Percentiles rank a stretch among this genome's conserved stretches.
Evolutionary conservation across 2,113 vertebrate genomes (phyloP).

Genomic region (Xenotilapia leptura): DNA sequence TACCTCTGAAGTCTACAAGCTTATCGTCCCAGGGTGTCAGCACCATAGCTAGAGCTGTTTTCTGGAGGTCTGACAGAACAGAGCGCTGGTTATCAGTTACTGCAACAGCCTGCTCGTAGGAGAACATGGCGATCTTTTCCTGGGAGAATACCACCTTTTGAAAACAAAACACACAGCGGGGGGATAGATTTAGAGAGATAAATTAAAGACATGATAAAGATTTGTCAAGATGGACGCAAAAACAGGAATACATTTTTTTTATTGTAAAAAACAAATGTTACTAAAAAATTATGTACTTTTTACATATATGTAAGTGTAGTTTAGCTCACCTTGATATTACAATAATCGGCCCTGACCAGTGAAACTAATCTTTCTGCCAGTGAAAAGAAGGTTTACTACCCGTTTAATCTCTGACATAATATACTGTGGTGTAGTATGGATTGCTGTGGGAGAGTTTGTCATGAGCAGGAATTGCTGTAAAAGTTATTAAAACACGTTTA

Average conservation of each 20-base stretch:
- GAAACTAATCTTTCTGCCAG: background rate
- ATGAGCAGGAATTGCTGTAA: background rate
- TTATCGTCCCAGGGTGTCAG: constrained; percentile 66
- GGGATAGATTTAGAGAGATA: background rate
- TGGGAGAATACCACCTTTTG: constrained; percentile 66
- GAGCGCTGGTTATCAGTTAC: constrained; percentile 59
- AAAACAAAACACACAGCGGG: background rate
- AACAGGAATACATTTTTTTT: background rate
- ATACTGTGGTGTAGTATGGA: background rate
- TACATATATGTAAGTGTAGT: background rate
- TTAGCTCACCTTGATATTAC: background rate
- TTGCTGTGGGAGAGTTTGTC: background rate
- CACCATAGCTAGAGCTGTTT: constrained; percentile 69
- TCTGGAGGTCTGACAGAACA: constrained; percentile 56
- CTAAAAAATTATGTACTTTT: background rate
- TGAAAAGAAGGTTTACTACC: background rate
- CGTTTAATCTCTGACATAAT: background rate
- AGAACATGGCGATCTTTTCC: constrained; percentile 69
- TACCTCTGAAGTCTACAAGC: constrained; percentile 66
- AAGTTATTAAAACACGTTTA: background rate
- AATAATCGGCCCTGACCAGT: background rate
- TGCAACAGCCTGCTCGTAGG: constrained; percentile 72
- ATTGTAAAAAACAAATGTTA: background rate
- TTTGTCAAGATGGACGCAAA: background rate
- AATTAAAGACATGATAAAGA: background rate